These are phyloP conservation scores for Agrochola circellaris DNA, from an alignment of 2,888 invertebrate species.

Conservation along the genomic window DNA sequence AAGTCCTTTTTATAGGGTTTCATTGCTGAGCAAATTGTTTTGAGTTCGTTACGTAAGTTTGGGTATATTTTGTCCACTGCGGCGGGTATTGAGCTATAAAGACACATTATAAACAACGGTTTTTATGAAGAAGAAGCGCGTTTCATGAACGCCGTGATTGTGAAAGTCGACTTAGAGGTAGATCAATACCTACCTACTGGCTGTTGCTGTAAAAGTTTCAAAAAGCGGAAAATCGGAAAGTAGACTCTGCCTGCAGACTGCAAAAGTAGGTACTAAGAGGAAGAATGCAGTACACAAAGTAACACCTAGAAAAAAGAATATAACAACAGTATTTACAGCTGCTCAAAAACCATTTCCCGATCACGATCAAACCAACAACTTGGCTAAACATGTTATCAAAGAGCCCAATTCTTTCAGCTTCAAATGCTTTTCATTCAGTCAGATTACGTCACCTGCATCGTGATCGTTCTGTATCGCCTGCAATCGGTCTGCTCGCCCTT, in stretches of 20 bases:
- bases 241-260: background rate
- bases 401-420: slow-evolving; percentile 53
- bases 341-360: background rate
- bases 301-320: background rate
- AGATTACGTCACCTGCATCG: slow-evolving; percentile 68
- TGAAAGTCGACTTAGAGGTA: background rate
- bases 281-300: background rate
- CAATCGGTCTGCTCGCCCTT: slow-evolving; percentile 82
- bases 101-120: background rate
- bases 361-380: background rate
- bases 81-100: background rate
- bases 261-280: background rate
- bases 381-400: background rate
- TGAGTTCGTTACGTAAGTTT: background rate
- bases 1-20: slow-evolving; percentile 1
- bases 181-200: background rate
- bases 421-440: slow-evolving; percentile 44
- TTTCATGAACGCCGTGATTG: background rate
- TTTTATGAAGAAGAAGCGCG: background rate
- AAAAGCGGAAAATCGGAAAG: background rate
- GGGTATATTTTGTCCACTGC: background rate
- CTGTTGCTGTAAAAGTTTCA: background rate
- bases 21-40: background rate
- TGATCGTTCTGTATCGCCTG: slow-evolving; percentile 75
- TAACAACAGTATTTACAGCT: background rate